These are phyloP conservation scores for Stenurella melanura DNA, from an alignment of 2,888 invertebrate genomes.

Conservation along the genomic window DNA sequence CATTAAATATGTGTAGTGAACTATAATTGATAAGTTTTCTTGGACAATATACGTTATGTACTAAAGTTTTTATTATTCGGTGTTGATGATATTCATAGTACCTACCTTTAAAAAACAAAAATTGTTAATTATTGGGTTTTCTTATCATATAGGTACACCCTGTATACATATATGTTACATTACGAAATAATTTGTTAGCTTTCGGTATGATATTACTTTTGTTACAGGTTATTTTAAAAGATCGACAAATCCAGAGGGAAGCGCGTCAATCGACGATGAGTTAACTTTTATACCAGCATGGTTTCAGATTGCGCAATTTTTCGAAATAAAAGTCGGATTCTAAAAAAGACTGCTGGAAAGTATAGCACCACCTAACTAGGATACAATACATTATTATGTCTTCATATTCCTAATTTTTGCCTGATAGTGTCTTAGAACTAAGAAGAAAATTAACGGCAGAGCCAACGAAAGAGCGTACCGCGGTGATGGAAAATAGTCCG, in stretches of 20 bases:
- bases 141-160: too few species aligned
- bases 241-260: not conserved
- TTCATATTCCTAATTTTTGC: not conserved
- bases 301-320: constrained; percentile 35
- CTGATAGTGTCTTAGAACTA: not conserved
- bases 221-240: not conserved
- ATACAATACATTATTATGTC: not conserved
- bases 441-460: not conserved
- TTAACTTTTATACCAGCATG: not conserved
- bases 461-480: constrained; percentile 26
- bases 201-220: too few species aligned
- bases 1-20: too few species aligned
- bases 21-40: too few species aligned
- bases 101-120: too few species aligned
- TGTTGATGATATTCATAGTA: too few species aligned
- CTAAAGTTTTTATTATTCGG: too few species aligned
- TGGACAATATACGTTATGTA: too few species aligned
- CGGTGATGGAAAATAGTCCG: not conserved
- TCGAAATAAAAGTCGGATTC: constrained; percentile 4
- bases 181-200: too few species aligned
- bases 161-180: too few species aligned
- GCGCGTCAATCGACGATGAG: not conserved
- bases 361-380: not conserved
- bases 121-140: too few species aligned
- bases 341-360: not conserved